Conservation (phyloP, 2,113 vertebrate species). For the Amphiprion ocellaris region DNA sequence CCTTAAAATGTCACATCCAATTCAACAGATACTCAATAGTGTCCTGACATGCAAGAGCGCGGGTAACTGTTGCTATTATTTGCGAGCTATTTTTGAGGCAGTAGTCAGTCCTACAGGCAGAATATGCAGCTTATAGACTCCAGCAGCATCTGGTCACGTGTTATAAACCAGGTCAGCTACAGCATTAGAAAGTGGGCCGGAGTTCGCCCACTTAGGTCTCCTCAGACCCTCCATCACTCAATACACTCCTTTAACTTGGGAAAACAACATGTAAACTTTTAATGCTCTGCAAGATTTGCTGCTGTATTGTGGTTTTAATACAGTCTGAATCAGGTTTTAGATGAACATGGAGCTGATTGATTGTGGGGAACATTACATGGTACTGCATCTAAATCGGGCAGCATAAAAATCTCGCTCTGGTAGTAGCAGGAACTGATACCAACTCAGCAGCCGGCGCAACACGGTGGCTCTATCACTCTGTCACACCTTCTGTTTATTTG, state of each 20-base stretch:
- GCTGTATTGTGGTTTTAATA: background rate
- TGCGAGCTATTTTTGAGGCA: slow-evolving; percentile 75
- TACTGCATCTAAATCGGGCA: slow-evolving; percentile 7
- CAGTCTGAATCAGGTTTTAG: background rate
- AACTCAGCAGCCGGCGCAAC: slow-evolving; percentile 42
- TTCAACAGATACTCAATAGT: slow-evolving; percentile 61
- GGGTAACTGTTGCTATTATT: slow-evolving; percentile 70
- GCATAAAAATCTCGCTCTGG: slow-evolving; percentile 20
- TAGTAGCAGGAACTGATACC: slow-evolving; percentile 43
- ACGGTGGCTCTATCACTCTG: slow-evolving; percentile 31
- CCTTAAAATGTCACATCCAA: slow-evolving; percentile 77
- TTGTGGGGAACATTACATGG: background rate
- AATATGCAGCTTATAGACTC: slow-evolving; percentile 50
- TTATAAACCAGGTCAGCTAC: slow-evolving; percentile 59
- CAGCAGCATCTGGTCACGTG: slow-evolving; percentile 52
- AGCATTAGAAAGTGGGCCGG: slow-evolving; percentile 44
- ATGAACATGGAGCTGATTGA: slow-evolving; percentile 1
- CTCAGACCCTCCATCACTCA: slow-evolving; percentile 11
- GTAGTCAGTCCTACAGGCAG: slow-evolving; percentile 68
- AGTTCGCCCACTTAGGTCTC: slow-evolving; percentile 37
- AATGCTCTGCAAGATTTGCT: background rate
- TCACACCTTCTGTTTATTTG: slow-evolving; percentile 63
- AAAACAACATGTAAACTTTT: background rate
- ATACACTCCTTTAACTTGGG: background rate
- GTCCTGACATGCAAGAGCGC: slow-evolving; percentile 52